Evolutionary conservation across 2,113 vertebrate genomes (phyloP).

Genomic region (Procavia capensis): DNA sequence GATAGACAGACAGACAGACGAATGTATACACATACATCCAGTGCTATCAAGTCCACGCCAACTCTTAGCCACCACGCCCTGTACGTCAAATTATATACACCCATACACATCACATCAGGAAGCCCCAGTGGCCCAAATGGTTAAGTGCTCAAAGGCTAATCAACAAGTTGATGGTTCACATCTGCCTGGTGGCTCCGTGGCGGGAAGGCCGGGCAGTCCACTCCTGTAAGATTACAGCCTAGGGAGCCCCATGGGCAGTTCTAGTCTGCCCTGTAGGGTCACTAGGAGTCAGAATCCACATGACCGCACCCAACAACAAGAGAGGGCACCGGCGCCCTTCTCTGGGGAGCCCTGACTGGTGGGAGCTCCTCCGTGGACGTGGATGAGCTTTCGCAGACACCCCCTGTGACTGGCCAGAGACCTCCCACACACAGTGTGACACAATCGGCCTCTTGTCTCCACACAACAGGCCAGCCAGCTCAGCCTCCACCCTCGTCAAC

Average conservation of each 20-base stretch:
- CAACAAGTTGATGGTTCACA: too few species aligned
- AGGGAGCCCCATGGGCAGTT: background rate
- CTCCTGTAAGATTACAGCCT: too few species aligned
- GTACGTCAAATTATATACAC: too few species aligned
- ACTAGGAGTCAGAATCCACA: background rate
- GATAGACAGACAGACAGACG: too few species aligned
- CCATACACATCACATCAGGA: too few species aligned
- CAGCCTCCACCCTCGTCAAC: rapidly evolving
- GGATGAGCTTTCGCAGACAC: background rate
- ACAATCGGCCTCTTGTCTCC: rapidly evolving
- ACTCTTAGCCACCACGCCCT: too few species aligned
- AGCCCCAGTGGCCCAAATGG: too few species aligned
- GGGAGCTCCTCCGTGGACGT: background rate
- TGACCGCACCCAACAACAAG: background rate
- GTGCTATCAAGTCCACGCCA: too few species aligned
- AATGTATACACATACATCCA: too few species aligned
- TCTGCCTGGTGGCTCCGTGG: too few species aligned
- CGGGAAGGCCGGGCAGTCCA: too few species aligned
- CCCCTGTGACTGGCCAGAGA: background rate
- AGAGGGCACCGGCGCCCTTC: background rate
- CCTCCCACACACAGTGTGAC: rapidly evolving
- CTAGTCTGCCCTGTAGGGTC: background rate
- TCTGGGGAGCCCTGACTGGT: background rate
- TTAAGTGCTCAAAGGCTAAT: too few species aligned
- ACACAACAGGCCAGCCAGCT: background rate